A percentile compares a stretch with the other conserved stretches of the same genome.
Evolutionary conservation across 1,140 invertebrate species (phyloP).

Genomic region (Lucilia sericata): DNA sequence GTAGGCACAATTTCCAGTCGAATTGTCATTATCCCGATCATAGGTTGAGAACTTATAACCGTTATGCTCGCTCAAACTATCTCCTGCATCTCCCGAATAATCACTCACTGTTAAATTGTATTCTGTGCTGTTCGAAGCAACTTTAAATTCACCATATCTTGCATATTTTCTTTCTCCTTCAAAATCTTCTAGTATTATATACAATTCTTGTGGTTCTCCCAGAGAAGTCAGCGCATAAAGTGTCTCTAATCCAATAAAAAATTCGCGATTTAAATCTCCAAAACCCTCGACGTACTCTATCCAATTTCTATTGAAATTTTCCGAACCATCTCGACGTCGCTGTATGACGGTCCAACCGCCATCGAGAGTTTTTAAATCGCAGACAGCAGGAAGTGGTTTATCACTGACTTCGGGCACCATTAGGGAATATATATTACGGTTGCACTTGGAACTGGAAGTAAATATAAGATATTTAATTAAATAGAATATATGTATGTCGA

Average conservation of each 20-base stretch:
- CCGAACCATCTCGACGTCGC: slow-evolving; percentile 71
- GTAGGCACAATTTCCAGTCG: slow-evolving; percentile 71
- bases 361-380: not conserved
- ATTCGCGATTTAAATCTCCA: slow-evolving; percentile 72
- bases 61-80: slow-evolving; percentile 77
- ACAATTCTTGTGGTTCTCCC: slow-evolving; percentile 32
- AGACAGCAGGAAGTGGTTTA: not conserved
- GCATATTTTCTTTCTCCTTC: slow-evolving; percentile 70
- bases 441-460: too few species aligned
- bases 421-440: too few species aligned
- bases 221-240: slow-evolving; percentile 70
- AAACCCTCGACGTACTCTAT: slow-evolving; percentile 73
- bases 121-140: slow-evolving; percentile 73
- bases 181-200: slow-evolving; percentile 73
- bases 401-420: not conserved
- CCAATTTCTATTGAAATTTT: slow-evolving; percentile 73
- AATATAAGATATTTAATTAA: too few species aligned
- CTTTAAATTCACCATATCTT: slow-evolving; percentile 73
- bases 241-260: slow-evolving; percentile 73
- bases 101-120: slow-evolving; percentile 74
- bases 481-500: too few species aligned
- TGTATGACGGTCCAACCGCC: slow-evolving; percentile 24
- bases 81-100: slow-evolving; percentile 75
- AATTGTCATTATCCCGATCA: slow-evolving; percentile 73
- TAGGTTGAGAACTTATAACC: slow-evolving; percentile 76